These are phyloP conservation scores for Anguilla megastoma DNA, from an alignment of 2,797 vertebrate species.

Conservation along the genomic window DNA sequence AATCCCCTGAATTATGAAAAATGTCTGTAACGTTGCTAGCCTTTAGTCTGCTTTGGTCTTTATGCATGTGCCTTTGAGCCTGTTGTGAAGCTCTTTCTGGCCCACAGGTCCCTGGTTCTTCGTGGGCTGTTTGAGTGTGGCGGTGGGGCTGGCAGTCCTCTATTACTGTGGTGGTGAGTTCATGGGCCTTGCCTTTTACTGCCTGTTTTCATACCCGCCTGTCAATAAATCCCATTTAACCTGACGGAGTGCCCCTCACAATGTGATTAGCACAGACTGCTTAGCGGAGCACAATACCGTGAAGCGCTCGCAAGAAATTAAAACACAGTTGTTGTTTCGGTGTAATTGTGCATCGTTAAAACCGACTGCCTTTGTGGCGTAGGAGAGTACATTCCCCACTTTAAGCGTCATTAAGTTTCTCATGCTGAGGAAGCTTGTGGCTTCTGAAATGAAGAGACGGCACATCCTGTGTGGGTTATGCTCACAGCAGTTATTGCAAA, in stretches of 20 bases:
- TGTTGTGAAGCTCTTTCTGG: neutral
- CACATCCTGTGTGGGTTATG: neutral
- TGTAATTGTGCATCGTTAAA: neutral
- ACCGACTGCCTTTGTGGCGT: neutral
- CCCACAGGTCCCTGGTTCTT: slow-evolving; percentile 72
- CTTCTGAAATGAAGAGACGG: neutral
- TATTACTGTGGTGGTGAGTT: slow-evolving; percentile 76
- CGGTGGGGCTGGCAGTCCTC: slow-evolving; percentile 69
- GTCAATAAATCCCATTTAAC: neutral
- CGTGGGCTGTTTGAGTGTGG: slow-evolving; percentile 73
- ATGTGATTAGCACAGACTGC: neutral
- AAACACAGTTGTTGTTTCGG: neutral
- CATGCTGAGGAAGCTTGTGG: neutral
- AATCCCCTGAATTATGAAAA: neutral
- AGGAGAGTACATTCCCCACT: neutral
- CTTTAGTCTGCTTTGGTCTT: neutral
- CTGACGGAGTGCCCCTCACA: neutral
- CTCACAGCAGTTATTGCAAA: neutral
- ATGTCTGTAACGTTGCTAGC: neutral
- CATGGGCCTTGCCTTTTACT: neutral
- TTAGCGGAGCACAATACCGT: neutral
- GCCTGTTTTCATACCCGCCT: neutral
- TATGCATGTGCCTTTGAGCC: neutral
- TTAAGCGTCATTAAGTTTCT: neutral
- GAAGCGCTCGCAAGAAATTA: slow-evolving; percentile 6